phyloP scores from a whole-genome alignment of 53 echinoderm and acorn worm genomes.

The Arbacia lixula region DNA sequence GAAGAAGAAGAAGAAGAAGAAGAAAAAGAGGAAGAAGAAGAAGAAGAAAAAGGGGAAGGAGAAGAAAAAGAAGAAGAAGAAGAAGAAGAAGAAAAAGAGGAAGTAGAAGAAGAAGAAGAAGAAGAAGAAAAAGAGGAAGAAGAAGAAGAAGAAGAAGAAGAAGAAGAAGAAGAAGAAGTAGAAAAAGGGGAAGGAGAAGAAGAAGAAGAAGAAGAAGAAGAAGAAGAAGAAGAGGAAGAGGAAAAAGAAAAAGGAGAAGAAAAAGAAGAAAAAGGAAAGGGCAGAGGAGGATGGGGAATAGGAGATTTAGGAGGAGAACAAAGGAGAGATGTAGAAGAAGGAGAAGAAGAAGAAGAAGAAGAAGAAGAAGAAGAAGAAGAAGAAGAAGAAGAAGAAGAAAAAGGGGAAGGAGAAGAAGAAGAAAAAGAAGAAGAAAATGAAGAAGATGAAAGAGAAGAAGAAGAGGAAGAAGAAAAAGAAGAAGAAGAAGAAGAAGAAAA shows the following conservation, averaged over 20 bases:
- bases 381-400: neutral
- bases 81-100: neutral
- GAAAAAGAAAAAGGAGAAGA: neutral
- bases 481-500: neutral
- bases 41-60: neutral
- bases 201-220: neutral
- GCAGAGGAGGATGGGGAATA: neutral
- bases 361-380: neutral
- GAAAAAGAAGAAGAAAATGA: neutral
- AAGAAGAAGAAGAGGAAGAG: neutral
- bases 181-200: neutral
- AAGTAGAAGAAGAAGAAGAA: neutral
- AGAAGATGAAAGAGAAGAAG: neutral
- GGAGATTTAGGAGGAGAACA: neutral
- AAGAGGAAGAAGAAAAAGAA: neutral
- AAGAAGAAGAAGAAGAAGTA: no score
- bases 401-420: neutral
- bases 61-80: neutral
- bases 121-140: neutral
- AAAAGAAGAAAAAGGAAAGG: no score
- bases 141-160: neutral
- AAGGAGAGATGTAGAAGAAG: neutral
- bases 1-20: neutral
- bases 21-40: neutral
- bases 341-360: neutral